Conservation (phyloP, 37 sponge, comb jelly and placozoan genomes). For the Halichondria panicea region DNA sequence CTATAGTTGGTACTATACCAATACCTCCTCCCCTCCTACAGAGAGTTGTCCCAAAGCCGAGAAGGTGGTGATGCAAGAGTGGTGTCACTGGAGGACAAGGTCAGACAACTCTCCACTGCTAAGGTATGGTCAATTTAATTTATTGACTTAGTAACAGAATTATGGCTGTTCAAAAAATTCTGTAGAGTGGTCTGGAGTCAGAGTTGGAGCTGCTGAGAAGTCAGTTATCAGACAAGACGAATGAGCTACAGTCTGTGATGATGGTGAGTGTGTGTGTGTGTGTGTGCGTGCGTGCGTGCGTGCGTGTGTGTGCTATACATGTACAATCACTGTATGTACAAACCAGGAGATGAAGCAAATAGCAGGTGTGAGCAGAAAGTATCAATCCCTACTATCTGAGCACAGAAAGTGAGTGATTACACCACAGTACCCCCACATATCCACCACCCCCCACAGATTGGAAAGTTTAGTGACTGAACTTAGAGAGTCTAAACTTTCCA, state of each 20-base stretch:
- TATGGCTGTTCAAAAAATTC: not conserved
- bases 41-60: not conserved
- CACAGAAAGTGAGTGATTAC: slow-evolving; percentile 14
- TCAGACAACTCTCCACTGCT: not conserved
- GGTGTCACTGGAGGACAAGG: slow-evolving; percentile 3
- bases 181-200: slow-evolving; percentile 13
- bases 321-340: not conserved
- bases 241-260: slow-evolving; percentile 14
- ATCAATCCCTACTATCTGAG: slow-evolving; percentile 18
- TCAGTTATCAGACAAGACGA: not conserved
- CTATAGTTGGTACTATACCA: not conserved
- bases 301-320: not conserved
- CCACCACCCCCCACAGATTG: slow-evolving; percentile 5
- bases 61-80: not conserved
- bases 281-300: not conserved
- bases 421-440: not conserved
- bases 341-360: slow-evolving; percentile 26
- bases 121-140: slow-evolving; percentile 1
- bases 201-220: slow-evolving; percentile 11
- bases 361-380: not conserved
- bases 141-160: not conserved
- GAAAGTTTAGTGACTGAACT: slow-evolving; percentile 9
- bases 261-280: slow-evolving; percentile 1
- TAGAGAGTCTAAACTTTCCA: not conserved
- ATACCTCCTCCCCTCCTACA: not conserved